Conservation (phyloP, 2,797 vertebrate genomes). For the Halcyon leucocephala region DNA sequence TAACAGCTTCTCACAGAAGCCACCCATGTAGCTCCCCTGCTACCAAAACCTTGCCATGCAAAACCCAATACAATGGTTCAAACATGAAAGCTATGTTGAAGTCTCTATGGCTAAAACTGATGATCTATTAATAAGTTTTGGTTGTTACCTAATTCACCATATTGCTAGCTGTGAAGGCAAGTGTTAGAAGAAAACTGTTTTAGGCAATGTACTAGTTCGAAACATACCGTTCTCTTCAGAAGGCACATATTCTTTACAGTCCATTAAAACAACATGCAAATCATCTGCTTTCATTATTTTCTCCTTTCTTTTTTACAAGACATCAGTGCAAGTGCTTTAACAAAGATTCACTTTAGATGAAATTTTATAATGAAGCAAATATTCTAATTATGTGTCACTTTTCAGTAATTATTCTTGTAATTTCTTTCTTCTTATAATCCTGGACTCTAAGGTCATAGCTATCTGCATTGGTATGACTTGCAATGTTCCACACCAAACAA, state of each 20-base stretch:
- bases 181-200: background rate
- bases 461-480: background rate
- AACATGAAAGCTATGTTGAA: background rate
- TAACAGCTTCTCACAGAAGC: background rate
- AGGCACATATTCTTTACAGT: background rate
- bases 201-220: background rate
- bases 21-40: too few relatives aligned
- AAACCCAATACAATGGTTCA: background rate
- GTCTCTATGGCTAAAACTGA: background rate
- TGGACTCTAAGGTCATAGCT: background rate
- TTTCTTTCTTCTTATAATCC: background rate
- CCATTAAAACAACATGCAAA: background rate
- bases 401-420: background rate
- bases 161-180: background rate
- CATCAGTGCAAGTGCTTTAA: background rate
- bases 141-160: background rate
- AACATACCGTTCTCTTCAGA: background rate
- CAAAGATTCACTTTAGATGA: background rate
- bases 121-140: background rate
- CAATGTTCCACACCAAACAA: background rate
- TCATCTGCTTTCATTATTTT: background rate
- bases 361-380: background rate
- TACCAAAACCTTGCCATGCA: background rate
- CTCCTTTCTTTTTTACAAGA: background rate
- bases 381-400: background rate